Evolutionary conservation across 2,888 invertebrate species (phyloP), one percentile per base, ranked within the genome.

Genomic region (Acronicta psi): DNA sequence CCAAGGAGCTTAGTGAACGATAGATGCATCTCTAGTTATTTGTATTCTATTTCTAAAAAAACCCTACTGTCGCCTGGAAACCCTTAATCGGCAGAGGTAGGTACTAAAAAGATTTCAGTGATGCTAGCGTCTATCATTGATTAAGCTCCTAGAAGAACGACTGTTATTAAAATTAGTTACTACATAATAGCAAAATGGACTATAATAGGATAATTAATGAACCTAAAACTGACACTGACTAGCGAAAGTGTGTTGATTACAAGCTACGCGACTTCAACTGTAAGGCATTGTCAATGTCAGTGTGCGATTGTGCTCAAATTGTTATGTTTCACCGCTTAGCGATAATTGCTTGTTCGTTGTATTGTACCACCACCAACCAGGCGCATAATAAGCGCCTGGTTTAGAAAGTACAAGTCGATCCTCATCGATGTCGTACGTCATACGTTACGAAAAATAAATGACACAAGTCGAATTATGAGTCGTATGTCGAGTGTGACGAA

Each of bases 351-450:
- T 83, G 75, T 81, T 73, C 82, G 66, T 74, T 81, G 80, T 82
- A 81, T 5, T n/a, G n/a, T 31, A 34, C 77, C 66, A 69, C 44
- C 69, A 71, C 70, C 75, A 83, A 77, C 79, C 80, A 79, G 73
- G 75, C 79, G 84, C 76, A 60, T 86, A 85, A 84, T 83, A 55
- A 82, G 62, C 67, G 72, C 78, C 73, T 75, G 63, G 67, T 59
- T 68, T 87, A 87, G 90, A 91, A 92, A 93, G 90, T 84, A 80
- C 73, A 78, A 84, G 79, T 84, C 70, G 54, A 77, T 72, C 69
- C 77, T 69, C 70, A 66, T 59, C 69, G 67, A 58, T 59, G 69
- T 66, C 59, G 65, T 74, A 75, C 55, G 54, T 58, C 62, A 64
- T 52, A 59, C 46, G 53, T 53, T 61, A 50, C 67, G 60, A 72